Evolutionary conservation across 1,140 invertebrate genomes (phyloP).

Genomic region (Maconellicoccus hirsutus): DNA sequence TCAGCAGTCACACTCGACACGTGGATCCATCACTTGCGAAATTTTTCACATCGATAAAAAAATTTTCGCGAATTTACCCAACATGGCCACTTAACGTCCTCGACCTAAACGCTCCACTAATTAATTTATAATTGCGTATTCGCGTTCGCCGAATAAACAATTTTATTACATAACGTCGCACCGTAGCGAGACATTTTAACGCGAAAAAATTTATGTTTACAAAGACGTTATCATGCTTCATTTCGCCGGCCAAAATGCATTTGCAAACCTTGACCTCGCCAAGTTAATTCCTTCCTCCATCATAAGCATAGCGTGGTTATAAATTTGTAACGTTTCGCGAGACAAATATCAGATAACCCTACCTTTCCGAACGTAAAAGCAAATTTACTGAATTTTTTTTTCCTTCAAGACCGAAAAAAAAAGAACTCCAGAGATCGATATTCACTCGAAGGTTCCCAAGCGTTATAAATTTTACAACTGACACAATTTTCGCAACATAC

Average conservation of each 20-base stretch:
- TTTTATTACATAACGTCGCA: background rate
- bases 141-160: background rate
- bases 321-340: background rate
- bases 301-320: background rate
- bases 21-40: too few species aligned
- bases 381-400: too few species aligned
- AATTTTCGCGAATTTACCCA: too few species aligned
- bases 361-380: background rate
- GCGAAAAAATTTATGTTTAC: constrained; percentile 3
- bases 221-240: background rate
- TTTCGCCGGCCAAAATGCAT: background rate
- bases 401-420: background rate
- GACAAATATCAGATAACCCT: background rate
- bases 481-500: too few species aligned
- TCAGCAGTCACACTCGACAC: too few species aligned
- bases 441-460: background rate
- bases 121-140: background rate
- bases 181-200: background rate
- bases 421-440: background rate
- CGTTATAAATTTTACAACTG: background rate
- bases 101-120: background rate
- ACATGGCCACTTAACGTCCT: background rate
- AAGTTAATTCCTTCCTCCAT: background rate
- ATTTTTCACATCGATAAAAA: too few species aligned
- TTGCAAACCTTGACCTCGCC: background rate